Evolutionary conservation across 2,888 invertebrate genomes (phyloP), one percentile per base, ranked within the genome.

Genomic region (Phymatocera aterrima): DNA sequence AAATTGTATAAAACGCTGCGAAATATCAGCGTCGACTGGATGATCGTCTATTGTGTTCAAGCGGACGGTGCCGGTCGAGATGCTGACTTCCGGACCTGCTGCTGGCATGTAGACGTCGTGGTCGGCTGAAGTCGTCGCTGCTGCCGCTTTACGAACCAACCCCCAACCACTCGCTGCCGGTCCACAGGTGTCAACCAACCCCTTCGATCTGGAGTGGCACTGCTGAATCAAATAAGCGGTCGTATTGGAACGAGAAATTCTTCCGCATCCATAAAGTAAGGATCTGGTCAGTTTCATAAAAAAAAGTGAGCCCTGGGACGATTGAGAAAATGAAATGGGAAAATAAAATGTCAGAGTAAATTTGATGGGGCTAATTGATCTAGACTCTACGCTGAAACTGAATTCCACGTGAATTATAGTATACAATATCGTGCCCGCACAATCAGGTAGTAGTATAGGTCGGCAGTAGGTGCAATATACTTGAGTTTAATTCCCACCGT

Each of bases 141-240:
- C 61, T 18, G 61, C 6, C 34, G 31, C 61, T 18, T 24, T 10
- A 3, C 4, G 24, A n/a, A n/a, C 61, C 18, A 5, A n/a, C 3
- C 37, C 10, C 18, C 34, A 34, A 1, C 57, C 57, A 12, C 18
- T n/a, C 60, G 5, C 34, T 28, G 34, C 61, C 31, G 34, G 61
- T 61, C 61, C 34, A 61, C 61, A 61, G 18, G 61, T 61, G 61
- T 34, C 61, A 18, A 61, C 15, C 60, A 31, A 60, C 60, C 57
- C 60, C 61, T 28, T 34, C 1, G 34, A 31, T 61, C 61, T 12
- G 61, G 12, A 61, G 0, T 15, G n/a, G n/a, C 51, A n/a, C n/a
- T n/a, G n/a, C n/a, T n/a, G n/a, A n/a, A n/a, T n/a, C n/a, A n/a
- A n/a, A n/a, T n/a, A n/a, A n/a, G n/a, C n/a, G n/a, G n/a, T n/a